phyloP scores from a whole-genome alignment of 2,797 vertebrate genomes.

The Bradypus variegatus region DNA sequence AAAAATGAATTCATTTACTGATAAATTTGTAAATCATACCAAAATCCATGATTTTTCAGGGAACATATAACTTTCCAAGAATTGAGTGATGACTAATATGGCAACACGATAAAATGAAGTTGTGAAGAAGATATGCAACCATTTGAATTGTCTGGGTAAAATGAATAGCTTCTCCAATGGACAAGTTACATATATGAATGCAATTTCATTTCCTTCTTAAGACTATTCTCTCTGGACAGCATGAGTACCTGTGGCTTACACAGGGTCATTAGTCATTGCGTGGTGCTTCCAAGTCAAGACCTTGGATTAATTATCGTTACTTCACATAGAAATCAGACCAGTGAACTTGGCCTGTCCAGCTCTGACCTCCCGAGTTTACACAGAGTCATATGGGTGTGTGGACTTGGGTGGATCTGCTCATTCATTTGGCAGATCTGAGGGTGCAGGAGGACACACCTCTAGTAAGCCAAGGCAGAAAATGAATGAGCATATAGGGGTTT shows the following conservation, averaged over 20 bases:
- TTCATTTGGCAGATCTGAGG: too few relatives aligned
- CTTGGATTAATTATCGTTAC: background rate
- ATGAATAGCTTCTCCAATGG: background rate
- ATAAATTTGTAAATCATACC: too few relatives aligned
- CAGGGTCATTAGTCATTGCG: background rate
- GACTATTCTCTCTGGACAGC: background rate
- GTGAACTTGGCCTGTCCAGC: background rate
- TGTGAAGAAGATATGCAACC: too few relatives aligned
- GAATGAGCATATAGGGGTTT: background rate
- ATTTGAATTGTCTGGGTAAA: background rate
- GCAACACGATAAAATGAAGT: background rate
- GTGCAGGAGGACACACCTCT: accelerated
- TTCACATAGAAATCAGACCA: background rate
- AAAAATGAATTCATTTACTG: background rate
- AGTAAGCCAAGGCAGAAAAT: background rate
- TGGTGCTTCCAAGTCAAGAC: background rate
- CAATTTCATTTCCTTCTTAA: background rate
- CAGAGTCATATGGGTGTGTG: too few relatives aligned
- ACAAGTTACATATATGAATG: background rate
- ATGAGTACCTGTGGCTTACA: background rate
- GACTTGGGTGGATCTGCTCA: accelerated
- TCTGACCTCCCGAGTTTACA: too few relatives aligned
- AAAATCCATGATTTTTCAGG: background rate
- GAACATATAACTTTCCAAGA: background rate
- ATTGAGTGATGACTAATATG: background rate